Evolutionary conservation across 2,113 vertebrate species (phyloP).

Genomic region (Hymenochirus boettgeri): DNA sequence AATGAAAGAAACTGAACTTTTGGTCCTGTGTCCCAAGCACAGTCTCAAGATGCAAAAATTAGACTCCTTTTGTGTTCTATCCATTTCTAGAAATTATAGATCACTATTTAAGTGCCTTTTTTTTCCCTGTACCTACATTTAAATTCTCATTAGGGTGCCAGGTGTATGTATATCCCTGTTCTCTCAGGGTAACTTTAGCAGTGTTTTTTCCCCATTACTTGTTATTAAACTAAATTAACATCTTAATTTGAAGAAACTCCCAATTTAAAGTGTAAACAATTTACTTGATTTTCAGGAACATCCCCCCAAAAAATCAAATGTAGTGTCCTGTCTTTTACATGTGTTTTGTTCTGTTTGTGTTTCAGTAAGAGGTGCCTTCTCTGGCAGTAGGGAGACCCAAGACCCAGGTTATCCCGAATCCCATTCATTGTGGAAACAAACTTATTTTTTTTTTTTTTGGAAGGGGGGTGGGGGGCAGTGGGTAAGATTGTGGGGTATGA

Average conservation of each 20-base stretch:
- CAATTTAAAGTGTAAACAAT: not conserved
- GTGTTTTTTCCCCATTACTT: not conserved
- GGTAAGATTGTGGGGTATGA: too few species aligned
- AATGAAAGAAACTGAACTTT: not conserved
- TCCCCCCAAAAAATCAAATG: not conserved
- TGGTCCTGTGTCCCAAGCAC: not conserved
- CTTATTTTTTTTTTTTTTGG: not conserved
- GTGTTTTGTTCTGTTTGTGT: not conserved
- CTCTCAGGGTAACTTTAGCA: not conserved
- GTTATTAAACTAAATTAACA: not conserved
- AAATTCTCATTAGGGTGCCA: not conserved
- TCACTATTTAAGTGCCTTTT: conserved; percentile 36
- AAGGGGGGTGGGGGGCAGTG: not conserved
- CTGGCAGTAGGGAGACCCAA: conserved; percentile 10
- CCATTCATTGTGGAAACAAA: conserved; percentile 1
- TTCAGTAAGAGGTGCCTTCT: conserved; percentile 13
- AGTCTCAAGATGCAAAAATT: not conserved
- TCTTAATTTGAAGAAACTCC: not conserved
- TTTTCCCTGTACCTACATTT: conserved; percentile 5
- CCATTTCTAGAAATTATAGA: not conserved
- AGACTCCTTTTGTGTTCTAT: not conserved
- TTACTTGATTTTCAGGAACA: not conserved
- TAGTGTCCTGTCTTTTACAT: not conserved
- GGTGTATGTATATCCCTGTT: not conserved
- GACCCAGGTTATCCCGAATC: conserved; percentile 1